Base-by-base conservation (phyloP, 2,797 vertebrate species). In the Enteromius afrohamiltoni region DNA sequence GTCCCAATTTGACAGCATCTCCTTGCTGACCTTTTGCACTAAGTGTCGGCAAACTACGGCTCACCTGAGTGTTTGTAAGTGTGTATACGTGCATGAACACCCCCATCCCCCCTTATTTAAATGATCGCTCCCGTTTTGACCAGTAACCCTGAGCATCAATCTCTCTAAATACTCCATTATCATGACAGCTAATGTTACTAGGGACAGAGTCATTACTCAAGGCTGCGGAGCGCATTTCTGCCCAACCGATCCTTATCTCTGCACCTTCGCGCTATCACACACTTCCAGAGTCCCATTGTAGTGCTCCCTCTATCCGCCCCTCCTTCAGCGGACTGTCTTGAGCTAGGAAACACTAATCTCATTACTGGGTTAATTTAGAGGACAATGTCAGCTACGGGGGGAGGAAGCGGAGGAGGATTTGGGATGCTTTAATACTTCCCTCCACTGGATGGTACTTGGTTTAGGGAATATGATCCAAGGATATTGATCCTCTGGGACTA, bases 331-430 rank as follows among this genome's bases (percentile, higher is more conserved):
- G 16, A 53, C 71, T 40, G 49, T 77, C 73, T 55, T 31, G 53
- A 91, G 79, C 88, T 92, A 85, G 85, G 86, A 91, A 93, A 91
- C 90, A 78, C 84, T 93, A 95, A 96, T 95, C 94, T 96, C 95
- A 95, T 95, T 96, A 96, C 91, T 94, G 93, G 92, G 91, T 92
- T 94, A 92, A 94, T 95, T 94, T 94, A 92, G 88, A 95, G 94
- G 92, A 96, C 93, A 95, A 95, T 91, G 91, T 92, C 88, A 92
- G 87, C 88, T 74, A 89, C 88, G 80, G 29, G n/a, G 87, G 26
- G 55, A 62, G 58, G 11, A 62, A 13, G 42, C 26, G n/a, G 29
- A 19, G 26, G 47, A 31, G 42, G 77, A 55, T 82, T 65, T 47
- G 47, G 62, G 34, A 17, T 13, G 76, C 60, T 65, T 13, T 16